A percentile compares a stretch with the other conserved stretches of the same genome.
phyloP scores from a whole-genome alignment of 2,888 invertebrate species.

The Acrobeloides nanus region DNA sequence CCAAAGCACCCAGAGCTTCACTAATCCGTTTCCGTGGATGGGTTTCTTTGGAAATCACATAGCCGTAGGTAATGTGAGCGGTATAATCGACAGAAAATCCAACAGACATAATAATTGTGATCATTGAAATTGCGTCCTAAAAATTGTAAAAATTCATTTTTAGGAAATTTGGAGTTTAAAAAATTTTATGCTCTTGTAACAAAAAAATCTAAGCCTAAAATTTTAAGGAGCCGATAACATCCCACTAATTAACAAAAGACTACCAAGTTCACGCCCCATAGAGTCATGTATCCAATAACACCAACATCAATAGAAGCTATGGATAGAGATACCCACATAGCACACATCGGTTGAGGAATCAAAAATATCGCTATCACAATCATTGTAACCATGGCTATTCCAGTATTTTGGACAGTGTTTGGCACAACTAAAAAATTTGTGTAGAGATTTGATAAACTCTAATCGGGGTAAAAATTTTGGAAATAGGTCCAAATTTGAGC shows the following conservation, averaged over 20 bases:
- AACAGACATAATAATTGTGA: slow-evolving; percentile 80
- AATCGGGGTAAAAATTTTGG: too few relatives aligned
- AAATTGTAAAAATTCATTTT: too few relatives aligned
- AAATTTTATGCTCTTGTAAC: too few relatives aligned
- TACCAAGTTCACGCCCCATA: slow-evolving; percentile 80
- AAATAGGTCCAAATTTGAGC: too few relatives aligned
- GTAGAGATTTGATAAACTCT: too few relatives aligned
- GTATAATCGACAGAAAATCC: slow-evolving; percentile 93
- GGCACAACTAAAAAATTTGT: too few relatives aligned
- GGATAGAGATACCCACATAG: slow-evolving; percentile 87
- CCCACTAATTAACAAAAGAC: background rate
- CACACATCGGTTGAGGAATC: slow-evolving; percentile 82
- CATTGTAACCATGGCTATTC: slow-evolving; percentile 64
- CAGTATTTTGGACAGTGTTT: slow-evolving; percentile 53
- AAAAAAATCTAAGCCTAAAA: too few relatives aligned
- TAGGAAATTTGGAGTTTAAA: too few relatives aligned
- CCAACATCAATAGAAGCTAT: slow-evolving; percentile 87
- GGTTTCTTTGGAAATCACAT: slow-evolving; percentile 39
- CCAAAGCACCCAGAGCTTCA: slow-evolving; percentile 78
- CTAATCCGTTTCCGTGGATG: slow-evolving; percentile 60
- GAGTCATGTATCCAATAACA: slow-evolving; percentile 88
- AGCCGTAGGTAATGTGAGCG: slow-evolving; percentile 60
- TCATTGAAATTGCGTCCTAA: slow-evolving; percentile 66
- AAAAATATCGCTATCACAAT: slow-evolving; percentile 86
- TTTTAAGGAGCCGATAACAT: background rate